A percentile compares a stretch with the other conserved stretches of the same genome.
Evolutionary conservation across 2,888 invertebrate species (phyloP).

Genomic region (Trypoxylon attenuatum): DNA sequence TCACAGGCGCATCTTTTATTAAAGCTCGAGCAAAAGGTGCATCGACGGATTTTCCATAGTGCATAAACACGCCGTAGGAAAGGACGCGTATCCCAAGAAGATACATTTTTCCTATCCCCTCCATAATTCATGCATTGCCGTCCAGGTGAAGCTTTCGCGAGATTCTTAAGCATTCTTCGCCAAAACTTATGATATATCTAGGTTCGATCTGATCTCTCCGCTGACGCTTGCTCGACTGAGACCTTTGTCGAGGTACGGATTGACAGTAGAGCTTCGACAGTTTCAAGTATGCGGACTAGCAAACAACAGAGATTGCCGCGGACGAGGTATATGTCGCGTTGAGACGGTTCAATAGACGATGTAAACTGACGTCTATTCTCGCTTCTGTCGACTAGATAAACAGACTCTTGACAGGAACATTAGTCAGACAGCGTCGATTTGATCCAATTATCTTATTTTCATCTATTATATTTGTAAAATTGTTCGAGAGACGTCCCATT

Average conservation of each 20-base stretch:
- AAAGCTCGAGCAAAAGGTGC: not conserved
- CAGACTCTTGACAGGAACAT: too few relatives aligned
- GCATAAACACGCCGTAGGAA: not conserved
- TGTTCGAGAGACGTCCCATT: too few relatives aligned
- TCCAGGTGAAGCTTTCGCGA: not conserved
- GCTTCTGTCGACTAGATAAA: too few relatives aligned
- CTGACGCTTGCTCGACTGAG: not conserved
- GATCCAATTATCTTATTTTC: too few relatives aligned
- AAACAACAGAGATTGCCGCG: too few relatives aligned
- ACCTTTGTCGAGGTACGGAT: conserved; percentile 1
- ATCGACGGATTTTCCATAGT: not conserved
- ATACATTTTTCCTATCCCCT: conserved; percentile 24
- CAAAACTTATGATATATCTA: not conserved
- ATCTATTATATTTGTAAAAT: too few relatives aligned
- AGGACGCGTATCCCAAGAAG: conserved; percentile 34
- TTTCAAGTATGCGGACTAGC: too few relatives aligned
- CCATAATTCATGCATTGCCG: conserved; percentile 35
- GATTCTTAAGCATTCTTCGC: conserved; percentile 5
- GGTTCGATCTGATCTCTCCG: not conserved
- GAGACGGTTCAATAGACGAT: too few relatives aligned
- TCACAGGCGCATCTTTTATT: conserved; percentile 5
- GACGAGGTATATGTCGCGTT: too few relatives aligned
- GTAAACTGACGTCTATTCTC: too few relatives aligned
- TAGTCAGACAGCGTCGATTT: too few relatives aligned
- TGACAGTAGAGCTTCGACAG: not conserved